These are phyloP conservation scores for Grapholita molesta DNA, from an alignment of 1,140 invertebrate species.

Conservation along the genomic window DNA sequence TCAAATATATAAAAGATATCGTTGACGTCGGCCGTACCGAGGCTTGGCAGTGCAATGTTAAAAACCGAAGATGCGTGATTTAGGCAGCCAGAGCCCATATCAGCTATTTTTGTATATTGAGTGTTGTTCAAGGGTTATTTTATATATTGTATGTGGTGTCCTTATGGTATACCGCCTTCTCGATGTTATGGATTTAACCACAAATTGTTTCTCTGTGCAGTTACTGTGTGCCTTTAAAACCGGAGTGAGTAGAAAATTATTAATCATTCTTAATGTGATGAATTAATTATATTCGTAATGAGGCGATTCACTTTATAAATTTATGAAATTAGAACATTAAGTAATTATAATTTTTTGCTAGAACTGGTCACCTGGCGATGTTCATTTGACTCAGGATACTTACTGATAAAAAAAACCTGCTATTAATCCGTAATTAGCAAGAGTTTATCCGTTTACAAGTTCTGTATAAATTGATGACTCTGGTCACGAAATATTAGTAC, in stretches of 20 bases:
- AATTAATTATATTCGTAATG: background rate
- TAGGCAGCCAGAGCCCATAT: constrained; percentile 1
- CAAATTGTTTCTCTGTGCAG: background rate
- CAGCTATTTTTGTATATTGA: background rate
- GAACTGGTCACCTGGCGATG: background rate
- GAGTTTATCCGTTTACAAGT: background rate
- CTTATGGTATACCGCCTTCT: background rate
- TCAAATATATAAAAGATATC: background rate
- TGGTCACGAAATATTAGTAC: background rate
- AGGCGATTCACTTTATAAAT: background rate
- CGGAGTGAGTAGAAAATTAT: background rate
- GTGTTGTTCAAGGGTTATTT: background rate
- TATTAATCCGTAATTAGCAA: too few species aligned
- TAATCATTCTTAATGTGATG: background rate
- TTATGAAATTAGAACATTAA: background rate
- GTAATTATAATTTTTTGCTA: background rate
- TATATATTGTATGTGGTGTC: background rate
- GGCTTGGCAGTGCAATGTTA: background rate
- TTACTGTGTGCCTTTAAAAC: background rate
- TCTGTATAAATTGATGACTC: background rate
- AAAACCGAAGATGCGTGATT: background rate
- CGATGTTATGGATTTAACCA: background rate
- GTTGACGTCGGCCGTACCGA: background rate
- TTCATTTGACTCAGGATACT: background rate
- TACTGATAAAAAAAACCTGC: too few species aligned